These are phyloP conservation scores for Himantopus leucocephalus DNA, from an alignment of 2,113 vertebrate genomes.

Conservation along the genomic window DNA sequence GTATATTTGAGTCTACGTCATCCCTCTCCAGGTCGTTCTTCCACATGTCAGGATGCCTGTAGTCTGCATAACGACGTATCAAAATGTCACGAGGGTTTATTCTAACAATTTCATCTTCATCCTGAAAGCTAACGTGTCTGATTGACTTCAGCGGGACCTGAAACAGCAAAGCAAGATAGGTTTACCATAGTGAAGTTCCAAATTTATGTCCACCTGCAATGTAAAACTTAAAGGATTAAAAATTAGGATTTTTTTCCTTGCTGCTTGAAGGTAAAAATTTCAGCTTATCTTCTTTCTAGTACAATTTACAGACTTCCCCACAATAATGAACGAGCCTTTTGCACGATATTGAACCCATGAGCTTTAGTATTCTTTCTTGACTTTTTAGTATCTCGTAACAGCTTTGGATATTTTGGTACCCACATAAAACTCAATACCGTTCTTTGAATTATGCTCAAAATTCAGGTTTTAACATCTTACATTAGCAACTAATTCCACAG, in stretches of 20 bases:
- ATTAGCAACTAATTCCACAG: neutral
- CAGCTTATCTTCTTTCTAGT: neutral
- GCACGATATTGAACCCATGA: neutral
- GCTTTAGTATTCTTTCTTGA: neutral
- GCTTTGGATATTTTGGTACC: neutral
- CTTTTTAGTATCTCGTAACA: neutral
- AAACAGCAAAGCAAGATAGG: neutral
- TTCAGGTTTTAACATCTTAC: neutral
- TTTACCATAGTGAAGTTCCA: neutral
- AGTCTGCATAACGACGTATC: slow-evolving; percentile 96
- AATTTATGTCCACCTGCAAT: neutral
- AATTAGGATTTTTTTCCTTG: neutral
- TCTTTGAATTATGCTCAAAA: neutral
- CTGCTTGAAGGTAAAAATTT: neutral
- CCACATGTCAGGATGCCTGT: slow-evolving; percentile 96
- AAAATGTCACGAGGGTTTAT: slow-evolving; percentile 97
- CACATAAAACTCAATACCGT: fast-evolving
- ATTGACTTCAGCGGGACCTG: slow-evolving; percentile 85
- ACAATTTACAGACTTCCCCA: neutral
- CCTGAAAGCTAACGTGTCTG: slow-evolving; percentile 95
- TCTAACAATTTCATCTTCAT: slow-evolving; percentile 96
- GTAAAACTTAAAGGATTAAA: neutral
- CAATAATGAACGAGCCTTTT: neutral
- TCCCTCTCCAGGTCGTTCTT: slow-evolving; percentile 90
- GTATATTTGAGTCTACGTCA: slow-evolving; percentile 82